Evolutionary conservation across 2,113 vertebrate species (phyloP), one percentile per base, ranked within the genome.

Genomic region (Oreochromis spilurus): DNA sequence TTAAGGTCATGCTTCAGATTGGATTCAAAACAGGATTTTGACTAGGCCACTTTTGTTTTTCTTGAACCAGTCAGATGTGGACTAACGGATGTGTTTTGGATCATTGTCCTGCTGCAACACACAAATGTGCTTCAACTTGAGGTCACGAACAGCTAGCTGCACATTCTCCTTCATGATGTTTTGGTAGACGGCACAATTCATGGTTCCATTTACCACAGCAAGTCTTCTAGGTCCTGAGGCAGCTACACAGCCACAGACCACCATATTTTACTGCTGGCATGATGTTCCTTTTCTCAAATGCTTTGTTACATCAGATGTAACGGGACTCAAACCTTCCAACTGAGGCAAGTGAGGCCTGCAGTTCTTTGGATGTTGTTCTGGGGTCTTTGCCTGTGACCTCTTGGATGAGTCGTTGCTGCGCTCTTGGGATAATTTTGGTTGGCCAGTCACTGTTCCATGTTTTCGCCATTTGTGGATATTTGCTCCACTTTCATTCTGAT

Each of bases 261-360:
- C 31, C 58, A 36, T 62, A 62, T 62, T 36, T 2, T 62, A 62
- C 0, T 34, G 58, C 4, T 60, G 3, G 57, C 3, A 0, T 19
- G 58, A 60, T 60, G 58, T 62, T 34, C 29, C 0, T 1, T 19
- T 62, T 62, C 16, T 1, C 16, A 9, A 36, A 5, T 62, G 16
- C 58, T 62, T 19, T 62, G 3, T 34, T 62, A 62, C 29, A 34
- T 62, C 58, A 62, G 58, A 11, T 34, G 58, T 0, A 62, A 62
- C 10, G 1, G 0, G 58, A 62, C 0, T 62, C 19, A 62, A 34
- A 62, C 29, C 16, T 62, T 31, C 16, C 16, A 62, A 62, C 16
- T 19, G 29, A 62, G 9, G 58, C 29, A 62, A 19, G 29, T 62
- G 9, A 36, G 2, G 29, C 29, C 29, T 62, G 29, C 58, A 62